These are phyloP conservation scores for Drosophila repletoides DNA, from an alignment of 1,140 invertebrate species.

Conservation along the genomic window DNA sequence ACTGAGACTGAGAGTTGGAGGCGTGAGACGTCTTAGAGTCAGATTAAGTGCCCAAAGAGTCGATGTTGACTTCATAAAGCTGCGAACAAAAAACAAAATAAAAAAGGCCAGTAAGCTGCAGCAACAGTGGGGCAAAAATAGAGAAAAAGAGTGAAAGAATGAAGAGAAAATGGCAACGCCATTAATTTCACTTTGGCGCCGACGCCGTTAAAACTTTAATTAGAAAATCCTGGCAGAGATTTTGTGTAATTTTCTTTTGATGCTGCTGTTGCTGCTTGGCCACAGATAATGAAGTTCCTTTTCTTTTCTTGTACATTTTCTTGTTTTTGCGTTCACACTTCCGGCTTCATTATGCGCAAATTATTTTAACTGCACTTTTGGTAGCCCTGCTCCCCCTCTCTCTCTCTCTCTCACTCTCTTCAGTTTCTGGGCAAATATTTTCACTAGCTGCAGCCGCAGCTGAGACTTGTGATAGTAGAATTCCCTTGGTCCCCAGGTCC, in stretches of 20 bases:
- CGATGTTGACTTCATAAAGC: conserved; percentile 64
- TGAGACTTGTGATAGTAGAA: conserved; percentile 40
- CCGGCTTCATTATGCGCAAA: conserved; percentile 78
- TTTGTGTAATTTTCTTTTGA: conserved; percentile 72
- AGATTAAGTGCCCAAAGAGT: conserved; percentile 68
- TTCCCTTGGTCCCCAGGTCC: conserved; percentile 26
- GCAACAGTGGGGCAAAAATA: conserved; percentile 3
- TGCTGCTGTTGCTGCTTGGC: conserved; percentile 31
- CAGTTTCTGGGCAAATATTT: conserved; percentile 33
- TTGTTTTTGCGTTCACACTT: conserved; percentile 77
- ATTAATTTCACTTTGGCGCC: conserved; percentile 78
- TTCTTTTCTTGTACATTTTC: conserved; percentile 59
- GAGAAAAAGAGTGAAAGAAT: background rate
- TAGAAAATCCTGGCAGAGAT: conserved; percentile 69
- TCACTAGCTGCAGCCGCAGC: conserved; percentile 37
- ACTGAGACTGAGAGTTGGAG: background rate
- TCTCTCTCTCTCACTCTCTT: background rate
- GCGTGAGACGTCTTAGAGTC: background rate
- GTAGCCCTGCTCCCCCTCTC: background rate
- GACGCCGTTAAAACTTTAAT: conserved; percentile 72
- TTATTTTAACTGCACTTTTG: conserved; percentile 77
- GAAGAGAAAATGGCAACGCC: conserved; percentile 49
- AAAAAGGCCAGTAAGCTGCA: conserved; percentile 2
- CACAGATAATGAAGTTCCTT: conserved; percentile 71
- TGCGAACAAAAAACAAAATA: background rate